These are phyloP conservation scores for Lagocephalus sceleratus DNA, from an alignment of 2,797 vertebrate genomes.

Conservation along the genomic window DNA sequence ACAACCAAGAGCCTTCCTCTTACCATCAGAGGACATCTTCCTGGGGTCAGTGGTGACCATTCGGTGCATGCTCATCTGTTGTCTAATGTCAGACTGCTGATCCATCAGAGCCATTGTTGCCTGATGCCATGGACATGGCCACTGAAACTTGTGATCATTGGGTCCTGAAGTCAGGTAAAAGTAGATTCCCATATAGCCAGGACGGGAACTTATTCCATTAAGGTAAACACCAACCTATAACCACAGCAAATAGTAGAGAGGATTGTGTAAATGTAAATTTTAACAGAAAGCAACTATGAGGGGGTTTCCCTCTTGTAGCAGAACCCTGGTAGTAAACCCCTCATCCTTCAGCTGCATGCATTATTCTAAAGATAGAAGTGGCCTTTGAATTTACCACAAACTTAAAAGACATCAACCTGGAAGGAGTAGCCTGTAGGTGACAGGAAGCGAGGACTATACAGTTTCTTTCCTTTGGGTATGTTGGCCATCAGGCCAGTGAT, in stretches of 20 bases:
- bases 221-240: conserved; percentile 75
- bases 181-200: conserved; percentile 69
- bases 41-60: conserved; percentile 85
- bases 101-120: conserved; percentile 83
- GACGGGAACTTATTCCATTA: conserved; percentile 31
- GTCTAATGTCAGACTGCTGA: conserved; percentile 85
- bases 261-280: not conserved
- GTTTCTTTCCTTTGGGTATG: conserved; percentile 22
- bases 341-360: not conserved
- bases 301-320: no score
- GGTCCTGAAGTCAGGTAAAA: conserved; percentile 82
- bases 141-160: conserved; percentile 78
- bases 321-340: no score
- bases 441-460: conserved; percentile 82
- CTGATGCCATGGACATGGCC: conserved; percentile 90
- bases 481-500: conserved; percentile 72
- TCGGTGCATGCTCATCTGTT: conserved; percentile 83
- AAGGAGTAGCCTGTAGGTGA: conserved; percentile 84
- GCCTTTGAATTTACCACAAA: no score
- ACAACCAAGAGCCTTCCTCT: conserved; percentile 22
- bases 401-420: conserved; percentile 64
- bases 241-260: conserved; percentile 41
- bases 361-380: not conserved
- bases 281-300: no score
- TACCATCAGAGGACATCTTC: conserved; percentile 40